phyloP scores from a whole-genome alignment of 2,797 vertebrate species.

The Sardinella longiceps region DNA sequence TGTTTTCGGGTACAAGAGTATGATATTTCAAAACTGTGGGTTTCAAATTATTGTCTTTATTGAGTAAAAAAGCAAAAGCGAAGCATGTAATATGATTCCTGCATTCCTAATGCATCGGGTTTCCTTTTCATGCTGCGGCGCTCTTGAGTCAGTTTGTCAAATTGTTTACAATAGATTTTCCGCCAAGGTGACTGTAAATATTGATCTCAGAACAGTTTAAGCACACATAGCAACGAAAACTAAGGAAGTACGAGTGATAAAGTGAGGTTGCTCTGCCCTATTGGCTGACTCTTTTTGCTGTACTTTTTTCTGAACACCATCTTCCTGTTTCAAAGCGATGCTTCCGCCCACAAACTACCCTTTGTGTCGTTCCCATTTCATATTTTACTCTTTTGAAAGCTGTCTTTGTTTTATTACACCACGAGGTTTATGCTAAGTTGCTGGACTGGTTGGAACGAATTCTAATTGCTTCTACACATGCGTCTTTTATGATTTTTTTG shows the following conservation, averaged over 20 bases:
- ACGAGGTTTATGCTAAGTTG: not conserved
- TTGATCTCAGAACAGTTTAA: not conserved
- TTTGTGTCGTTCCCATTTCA: constrained; percentile 48
- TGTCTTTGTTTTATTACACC: not conserved
- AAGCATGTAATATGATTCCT: not conserved
- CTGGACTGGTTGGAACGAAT: not conserved
- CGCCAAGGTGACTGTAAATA: not conserved
- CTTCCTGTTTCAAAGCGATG: constrained; percentile 51
- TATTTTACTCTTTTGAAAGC: not conserved
- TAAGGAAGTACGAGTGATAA: not conserved
- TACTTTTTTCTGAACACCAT: constrained; percentile 72
- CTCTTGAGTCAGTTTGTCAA: constrained; percentile 1
- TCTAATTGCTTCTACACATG: not conserved
- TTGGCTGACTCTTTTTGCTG: constrained; percentile 60
- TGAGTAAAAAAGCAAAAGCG: not conserved
- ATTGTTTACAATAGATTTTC: not conserved
- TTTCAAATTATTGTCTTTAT: not conserved
- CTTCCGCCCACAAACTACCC: constrained; percentile 58
- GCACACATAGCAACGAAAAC: not conserved
- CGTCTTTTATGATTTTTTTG: not conserved
- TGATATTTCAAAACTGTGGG: not conserved
- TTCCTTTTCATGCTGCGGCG: not conserved
- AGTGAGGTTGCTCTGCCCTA: constrained; percentile 41
- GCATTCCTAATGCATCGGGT: not conserved
- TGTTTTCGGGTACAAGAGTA: not conserved